phyloP scores from a whole-genome alignment of 2,113 vertebrate species.

The Sander lucioperca region DNA sequence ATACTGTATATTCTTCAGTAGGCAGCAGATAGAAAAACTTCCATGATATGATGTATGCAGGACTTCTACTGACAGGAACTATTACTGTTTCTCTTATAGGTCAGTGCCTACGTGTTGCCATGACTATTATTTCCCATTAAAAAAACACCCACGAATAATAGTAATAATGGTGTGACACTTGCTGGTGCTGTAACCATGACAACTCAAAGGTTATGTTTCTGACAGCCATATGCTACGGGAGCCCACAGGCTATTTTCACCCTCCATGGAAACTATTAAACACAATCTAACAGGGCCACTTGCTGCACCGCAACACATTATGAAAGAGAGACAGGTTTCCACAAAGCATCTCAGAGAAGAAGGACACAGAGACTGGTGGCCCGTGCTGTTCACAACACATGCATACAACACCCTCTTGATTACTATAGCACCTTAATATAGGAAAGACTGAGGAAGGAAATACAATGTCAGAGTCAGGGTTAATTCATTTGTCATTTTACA shows the following conservation, averaged over 20 bases:
- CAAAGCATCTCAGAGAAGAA: neutral
- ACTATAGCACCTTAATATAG: neutral
- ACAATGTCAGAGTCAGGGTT: too few species aligned
- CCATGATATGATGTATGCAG: neutral
- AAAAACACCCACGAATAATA: slow-evolving; percentile 34
- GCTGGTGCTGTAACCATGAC: slow-evolving; percentile 66
- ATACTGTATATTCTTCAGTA: neutral
- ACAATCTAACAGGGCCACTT: slow-evolving; percentile 48
- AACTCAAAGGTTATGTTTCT: slow-evolving; percentile 67
- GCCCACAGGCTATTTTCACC: slow-evolving; percentile 63
- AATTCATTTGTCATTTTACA: too few species aligned
- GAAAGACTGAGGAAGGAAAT: neutral
- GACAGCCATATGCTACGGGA: slow-evolving; percentile 64
- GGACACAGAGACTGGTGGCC: neutral
- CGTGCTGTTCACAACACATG: neutral
- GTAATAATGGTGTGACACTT: slow-evolving; percentile 65
- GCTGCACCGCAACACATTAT: slow-evolving; percentile 33
- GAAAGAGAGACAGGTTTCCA: slow-evolving; percentile 42
- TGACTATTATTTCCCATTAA: neutral
- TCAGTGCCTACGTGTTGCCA: neutral
- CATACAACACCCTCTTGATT: neutral
- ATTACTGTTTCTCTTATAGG: neutral
- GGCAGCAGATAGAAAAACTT: neutral
- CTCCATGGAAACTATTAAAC: slow-evolving; percentile 35
- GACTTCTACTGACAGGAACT: neutral